phyloP scores from a whole-genome alignment of 1,140 invertebrate species.

The Chelonus insularis region DNA sequence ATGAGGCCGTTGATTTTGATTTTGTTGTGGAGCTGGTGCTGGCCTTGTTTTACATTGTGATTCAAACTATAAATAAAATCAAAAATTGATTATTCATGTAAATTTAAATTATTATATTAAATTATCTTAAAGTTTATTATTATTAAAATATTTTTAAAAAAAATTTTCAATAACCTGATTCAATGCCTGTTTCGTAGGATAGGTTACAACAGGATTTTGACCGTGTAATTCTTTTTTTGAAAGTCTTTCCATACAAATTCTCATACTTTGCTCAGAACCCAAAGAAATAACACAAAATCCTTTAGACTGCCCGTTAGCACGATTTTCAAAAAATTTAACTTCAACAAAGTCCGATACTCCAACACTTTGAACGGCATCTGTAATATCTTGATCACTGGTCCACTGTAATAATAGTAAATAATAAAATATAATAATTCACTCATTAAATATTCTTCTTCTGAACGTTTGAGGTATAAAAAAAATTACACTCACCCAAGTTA shows the following conservation, averaged over 20 bases:
- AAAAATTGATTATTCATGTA: no score
- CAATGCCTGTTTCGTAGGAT: slow-evolving; percentile 90
- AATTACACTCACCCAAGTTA: slow-evolving; percentile 73
- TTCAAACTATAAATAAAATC: slow-evolving; percentile 87
- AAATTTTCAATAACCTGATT: slow-evolving; percentile 52
- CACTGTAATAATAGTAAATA: slow-evolving; percentile 68
- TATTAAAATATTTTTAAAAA: not conserved
- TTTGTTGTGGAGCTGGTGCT: slow-evolving; percentile 69
- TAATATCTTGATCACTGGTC: slow-evolving; percentile 97
- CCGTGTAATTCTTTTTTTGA: slow-evolving; percentile 95
- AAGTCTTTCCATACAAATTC: slow-evolving; percentile 88
- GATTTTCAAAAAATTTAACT: slow-evolving; percentile 99
- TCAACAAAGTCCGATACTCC: slow-evolving; percentile 94
- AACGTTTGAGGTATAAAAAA: no score
- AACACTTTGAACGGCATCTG: slow-evolving; percentile 81
- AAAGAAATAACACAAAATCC: slow-evolving; percentile 93
- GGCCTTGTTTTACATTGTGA: slow-evolving; percentile 88
- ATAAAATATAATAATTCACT: slow-evolving; percentile 10
- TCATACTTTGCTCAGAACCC: slow-evolving; percentile 88
- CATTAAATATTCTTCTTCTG: slow-evolving; percentile 15
- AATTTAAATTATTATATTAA: slow-evolving; percentile 39
- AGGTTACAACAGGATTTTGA: slow-evolving; percentile 90
- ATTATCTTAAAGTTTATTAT: slow-evolving; percentile 20
- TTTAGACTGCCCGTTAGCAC: slow-evolving; percentile 98
- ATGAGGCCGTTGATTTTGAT: slow-evolving; percentile 57